Evolutionary conservation across 2,113 vertebrate genomes (phyloP), one percentile per base, ranked within the genome.

Genomic region (Sprattus sprattus): DNA sequence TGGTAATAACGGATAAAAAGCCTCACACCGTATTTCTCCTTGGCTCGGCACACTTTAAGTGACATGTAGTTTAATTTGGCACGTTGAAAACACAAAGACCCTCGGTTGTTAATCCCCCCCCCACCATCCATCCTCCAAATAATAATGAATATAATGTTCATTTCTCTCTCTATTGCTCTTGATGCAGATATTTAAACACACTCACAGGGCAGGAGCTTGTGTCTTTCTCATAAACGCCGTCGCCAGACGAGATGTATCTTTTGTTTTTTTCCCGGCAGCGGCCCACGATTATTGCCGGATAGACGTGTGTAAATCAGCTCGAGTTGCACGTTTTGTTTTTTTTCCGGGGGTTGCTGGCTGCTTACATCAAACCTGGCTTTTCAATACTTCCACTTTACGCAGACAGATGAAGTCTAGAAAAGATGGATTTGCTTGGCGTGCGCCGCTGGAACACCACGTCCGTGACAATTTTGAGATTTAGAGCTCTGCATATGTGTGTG

Each of bases 391-490:
- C 86, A 54, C 67, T 87, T 82, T 28, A 75, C 32, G 81, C 60
- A 57, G 60, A 44, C 46, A 32, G 81, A 82, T 75, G 81, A 85
- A 39, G 39, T 44, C 71, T 28, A 49, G 15, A 52, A 39, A 82
- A 87, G 84, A 85, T 71, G 81, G 54, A 78, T 83, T 80, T 28
- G 39, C 67, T 49, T 46, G 44, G 32, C 25, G 18, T 45, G 9
- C 46, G 15, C 60, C 47, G 47, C 45, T 84, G 47, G 20, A 45
- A 16, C 82, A 54, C 49, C 84, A 60, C 81, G 64, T 82, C 47
- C 84, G 46, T 82, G 49, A 50, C 83, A 81, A 46, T 15, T 16
- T 64, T 78, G 45, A 81, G 46, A 89, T 89, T 81, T 86, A 83
- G 28, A n/a, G 39, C 25, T 67, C 78, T 44, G 47, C 67, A 32